Conservation (phyloP, 2,113 vertebrate genomes). For the Lasiurus cinereus region DNA sequence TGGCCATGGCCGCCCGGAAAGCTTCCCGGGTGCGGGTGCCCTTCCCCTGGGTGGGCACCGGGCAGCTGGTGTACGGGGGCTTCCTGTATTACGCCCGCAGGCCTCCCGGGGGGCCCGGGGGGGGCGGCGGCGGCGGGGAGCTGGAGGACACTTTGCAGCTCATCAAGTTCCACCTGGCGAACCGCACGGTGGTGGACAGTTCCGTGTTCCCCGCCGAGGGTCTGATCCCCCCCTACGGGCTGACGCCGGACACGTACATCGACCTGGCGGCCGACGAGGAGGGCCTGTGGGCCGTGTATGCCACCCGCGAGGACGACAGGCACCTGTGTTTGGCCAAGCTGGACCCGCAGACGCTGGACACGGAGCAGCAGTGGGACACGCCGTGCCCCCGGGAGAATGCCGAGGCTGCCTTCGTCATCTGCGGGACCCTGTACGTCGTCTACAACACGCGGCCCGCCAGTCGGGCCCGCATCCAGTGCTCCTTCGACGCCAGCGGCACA, state of each 20-base stretch:
- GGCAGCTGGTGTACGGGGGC: conserved; percentile 92
- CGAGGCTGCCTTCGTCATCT: conserved; percentile 95
- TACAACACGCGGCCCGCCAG: conserved; percentile 96
- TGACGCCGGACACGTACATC: conserved; percentile 93
- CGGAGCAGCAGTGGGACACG: conserved; percentile 98
- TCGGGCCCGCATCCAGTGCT: conserved; percentile 95
- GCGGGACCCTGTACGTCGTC: conserved; percentile 96
- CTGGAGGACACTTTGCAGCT: conserved; percentile 90
- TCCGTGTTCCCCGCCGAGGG: conserved; percentile 94
- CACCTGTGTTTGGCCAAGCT: conserved; percentile 96
- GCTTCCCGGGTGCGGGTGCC: conserved; percentile 91
- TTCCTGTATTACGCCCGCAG: conserved; percentile 93
- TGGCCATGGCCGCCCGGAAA: conserved; percentile 88
- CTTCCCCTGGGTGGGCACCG: conserved; percentile 92
- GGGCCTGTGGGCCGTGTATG: conserved; percentile 96
- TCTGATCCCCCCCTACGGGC: conserved; percentile 90
- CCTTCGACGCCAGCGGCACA: conserved; percentile 95
- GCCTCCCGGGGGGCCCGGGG: conserved; percentile 79
- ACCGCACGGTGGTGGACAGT: conserved; percentile 91
- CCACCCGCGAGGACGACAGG: conserved; percentile 91
- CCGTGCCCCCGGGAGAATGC: conserved; percentile 94
- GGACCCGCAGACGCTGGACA: conserved; percentile 93
- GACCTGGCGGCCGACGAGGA: conserved; percentile 94
- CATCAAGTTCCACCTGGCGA: conserved; percentile 94
- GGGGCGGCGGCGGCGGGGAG: background rate